These are phyloP conservation scores for Lycia hirtaria DNA, from an alignment of 2,888 invertebrate genomes.

Conservation along the genomic window DNA sequence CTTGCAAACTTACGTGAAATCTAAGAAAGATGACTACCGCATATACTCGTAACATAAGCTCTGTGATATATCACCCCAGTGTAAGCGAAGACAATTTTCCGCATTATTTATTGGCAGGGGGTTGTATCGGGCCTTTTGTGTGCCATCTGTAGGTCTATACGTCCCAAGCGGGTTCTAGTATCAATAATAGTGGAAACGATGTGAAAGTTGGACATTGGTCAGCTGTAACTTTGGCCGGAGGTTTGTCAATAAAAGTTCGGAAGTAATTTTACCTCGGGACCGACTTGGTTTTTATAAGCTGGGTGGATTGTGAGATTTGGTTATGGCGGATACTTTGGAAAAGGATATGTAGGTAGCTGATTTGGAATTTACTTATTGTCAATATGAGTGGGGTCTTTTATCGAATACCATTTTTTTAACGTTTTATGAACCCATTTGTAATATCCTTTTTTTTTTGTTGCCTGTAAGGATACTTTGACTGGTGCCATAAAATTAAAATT, in stretches of 20 bases:
- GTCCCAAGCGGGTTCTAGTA: slow-evolving; percentile 56
- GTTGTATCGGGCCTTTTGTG: slow-evolving; percentile 60
- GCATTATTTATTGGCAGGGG: slow-evolving; percentile 68
- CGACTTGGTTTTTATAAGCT: neutral
- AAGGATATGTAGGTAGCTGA: neutral
- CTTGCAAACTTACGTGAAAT: slow-evolving; percentile 61
- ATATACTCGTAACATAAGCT: slow-evolving; percentile 66
- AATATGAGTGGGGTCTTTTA: neutral
- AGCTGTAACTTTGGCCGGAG: slow-evolving; percentile 67
- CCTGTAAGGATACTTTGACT: no score
- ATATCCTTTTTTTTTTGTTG: no score
- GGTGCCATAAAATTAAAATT: no score
- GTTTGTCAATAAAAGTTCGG: slow-evolving; percentile 76
- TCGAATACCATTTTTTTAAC: neutral
- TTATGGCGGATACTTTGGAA: neutral
- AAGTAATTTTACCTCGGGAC: slow-evolving; percentile 74
- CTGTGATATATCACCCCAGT: slow-evolving; percentile 63
- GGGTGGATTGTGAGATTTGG: neutral
- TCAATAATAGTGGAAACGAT: slow-evolving; percentile 72
- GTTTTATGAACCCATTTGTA: no score
- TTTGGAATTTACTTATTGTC: neutral
- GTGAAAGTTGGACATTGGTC: slow-evolving; percentile 67
- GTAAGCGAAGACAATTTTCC: slow-evolving; percentile 65
- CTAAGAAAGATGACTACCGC: slow-evolving; percentile 62
- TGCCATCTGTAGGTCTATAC: slow-evolving; percentile 64